These are phyloP conservation scores for Ypsolopha sequella DNA, from an alignment of 2,888 invertebrate species.

Conservation along the genomic window DNA sequence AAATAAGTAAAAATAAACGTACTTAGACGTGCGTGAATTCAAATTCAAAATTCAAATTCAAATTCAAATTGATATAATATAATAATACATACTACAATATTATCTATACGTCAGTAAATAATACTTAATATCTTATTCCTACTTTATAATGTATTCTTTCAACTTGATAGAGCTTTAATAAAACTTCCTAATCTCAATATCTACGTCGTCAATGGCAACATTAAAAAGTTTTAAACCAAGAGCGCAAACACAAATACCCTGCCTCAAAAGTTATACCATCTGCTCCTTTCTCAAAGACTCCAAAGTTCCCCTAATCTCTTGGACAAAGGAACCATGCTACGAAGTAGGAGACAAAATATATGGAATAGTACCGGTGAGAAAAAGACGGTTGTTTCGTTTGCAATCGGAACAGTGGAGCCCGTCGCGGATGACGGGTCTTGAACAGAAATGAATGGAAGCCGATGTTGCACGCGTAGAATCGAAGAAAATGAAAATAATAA, in stretches of 20 bases:
- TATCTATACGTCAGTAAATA: no score
- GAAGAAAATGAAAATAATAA: slow-evolving; percentile 44
- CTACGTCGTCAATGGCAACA: background rate
- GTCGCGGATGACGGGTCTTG: slow-evolving; percentile 62
- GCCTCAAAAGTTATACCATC: slow-evolving; percentile 46
- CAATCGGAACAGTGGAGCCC: slow-evolving; percentile 61
- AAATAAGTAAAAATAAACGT: no score
- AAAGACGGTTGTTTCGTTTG: slow-evolving; percentile 16
- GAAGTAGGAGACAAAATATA: slow-evolving; percentile 25
- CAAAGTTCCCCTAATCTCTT: slow-evolving; percentile 61
- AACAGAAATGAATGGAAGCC: slow-evolving; percentile 61
- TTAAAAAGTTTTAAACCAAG: background rate
- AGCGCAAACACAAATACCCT: slow-evolving; percentile 14
- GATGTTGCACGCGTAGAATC: slow-evolving; percentile 47
- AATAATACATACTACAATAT: no score
- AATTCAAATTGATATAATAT: no score
- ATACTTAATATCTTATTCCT: no score
- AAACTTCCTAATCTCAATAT: background rate
- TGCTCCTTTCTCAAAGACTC: slow-evolving; percentile 66
- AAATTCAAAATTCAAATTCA: no score
- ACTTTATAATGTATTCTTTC: background rate
- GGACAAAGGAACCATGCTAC: slow-evolving; percentile 50
- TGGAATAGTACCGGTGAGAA: slow-evolving; percentile 13
- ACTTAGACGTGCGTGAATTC: no score
- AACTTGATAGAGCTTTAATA: background rate